Evolutionary conservation across 2,888 invertebrate species (phyloP), one percentile per base, ranked within the genome.

Genomic region (Cosmopolites sordidus): DNA sequence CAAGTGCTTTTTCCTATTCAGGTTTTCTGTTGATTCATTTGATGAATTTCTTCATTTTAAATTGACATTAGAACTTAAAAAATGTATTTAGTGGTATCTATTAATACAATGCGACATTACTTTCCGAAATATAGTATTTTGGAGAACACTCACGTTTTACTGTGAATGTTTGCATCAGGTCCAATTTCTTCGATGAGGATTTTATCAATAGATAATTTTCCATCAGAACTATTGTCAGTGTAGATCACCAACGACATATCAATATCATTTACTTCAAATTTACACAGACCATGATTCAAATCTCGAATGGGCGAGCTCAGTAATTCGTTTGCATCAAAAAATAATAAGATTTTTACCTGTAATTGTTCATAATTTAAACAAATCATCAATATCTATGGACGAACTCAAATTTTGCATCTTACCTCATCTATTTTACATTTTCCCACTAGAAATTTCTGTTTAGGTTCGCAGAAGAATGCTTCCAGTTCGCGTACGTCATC

Each of bases 271-370:
- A 89, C 79, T 9, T 83, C 82, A 45, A 89, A 73, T 66, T 80
- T 82, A 5, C 87, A 86, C 2, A 89, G 72, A 0, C 86, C 87
- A 56, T 84, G 85, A 69, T 82, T 85, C 59, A 84, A 64, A 65
- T 87, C 87, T 2, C 87, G 76, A 0, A 87, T 84, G 0, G 88
- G 87, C 0, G 87, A 87, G 66, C 85, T 87, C 5, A 88, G 71
- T 0, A 86, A 78, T 70, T 88, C 88, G 50, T 87, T 87, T 60
- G 84, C 81, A 66, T 88, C 88, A 15, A 83, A 82, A 71, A 86
- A 88, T 1, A 89, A 73, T 61, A 82, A 81, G 1, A 89, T 62
- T 60, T 83, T 82, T n/a, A 87, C 62, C 58, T 57, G 16, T 29
- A 56, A 53, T n/a, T n/a, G n/a, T n/a, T n/a, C n/a, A n/a, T n/a